Evolutionary conservation across 2,113 vertebrate genomes (phyloP).

Genomic region (Halichoerus grypus): DNA sequence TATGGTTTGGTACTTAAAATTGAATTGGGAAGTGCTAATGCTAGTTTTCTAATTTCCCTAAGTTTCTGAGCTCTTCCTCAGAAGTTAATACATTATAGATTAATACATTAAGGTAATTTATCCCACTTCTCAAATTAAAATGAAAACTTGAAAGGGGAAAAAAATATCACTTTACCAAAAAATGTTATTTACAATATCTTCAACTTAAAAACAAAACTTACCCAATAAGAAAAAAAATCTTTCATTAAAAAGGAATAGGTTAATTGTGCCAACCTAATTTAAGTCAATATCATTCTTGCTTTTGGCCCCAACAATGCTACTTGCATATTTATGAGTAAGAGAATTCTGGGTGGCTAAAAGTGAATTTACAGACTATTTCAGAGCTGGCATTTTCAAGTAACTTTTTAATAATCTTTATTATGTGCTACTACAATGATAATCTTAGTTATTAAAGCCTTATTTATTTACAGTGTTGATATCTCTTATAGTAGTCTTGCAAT

Average conservation of each 20-base stretch:
- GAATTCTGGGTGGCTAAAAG: constrained; percentile 64
- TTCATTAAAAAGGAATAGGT: constrained; percentile 48
- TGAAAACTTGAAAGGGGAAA: constrained; percentile 45
- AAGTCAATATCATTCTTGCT: constrained; percentile 52
- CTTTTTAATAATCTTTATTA: constrained; percentile 61
- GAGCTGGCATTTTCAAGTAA: constrained; percentile 71
- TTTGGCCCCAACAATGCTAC: constrained; percentile 67
- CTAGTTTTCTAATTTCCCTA: constrained; percentile 50
- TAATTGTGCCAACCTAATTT: constrained; percentile 52
- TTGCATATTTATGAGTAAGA: constrained; percentile 70
- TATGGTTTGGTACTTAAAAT: constrained; percentile 52
- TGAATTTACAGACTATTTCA: constrained; percentile 58
- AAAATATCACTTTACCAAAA: constrained; percentile 58
- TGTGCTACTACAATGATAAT: constrained; percentile 60
- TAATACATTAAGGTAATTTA: constrained; percentile 65
- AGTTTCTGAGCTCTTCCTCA: constrained; percentile 50
- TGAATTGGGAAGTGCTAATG: constrained; percentile 47
- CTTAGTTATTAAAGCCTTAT: constrained; percentile 82
- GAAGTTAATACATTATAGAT: constrained; percentile 44
- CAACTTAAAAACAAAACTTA: constrained; percentile 59
- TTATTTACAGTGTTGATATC: constrained; percentile 75
- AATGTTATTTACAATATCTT: constrained; percentile 38
- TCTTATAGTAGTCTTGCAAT: constrained; percentile 76
- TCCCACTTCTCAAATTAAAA: constrained; percentile 59
- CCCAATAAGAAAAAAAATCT: background rate